phyloP scores from a whole-genome alignment of 2,797 vertebrate genomes.

The Ctenosaura bakeri region DNA sequence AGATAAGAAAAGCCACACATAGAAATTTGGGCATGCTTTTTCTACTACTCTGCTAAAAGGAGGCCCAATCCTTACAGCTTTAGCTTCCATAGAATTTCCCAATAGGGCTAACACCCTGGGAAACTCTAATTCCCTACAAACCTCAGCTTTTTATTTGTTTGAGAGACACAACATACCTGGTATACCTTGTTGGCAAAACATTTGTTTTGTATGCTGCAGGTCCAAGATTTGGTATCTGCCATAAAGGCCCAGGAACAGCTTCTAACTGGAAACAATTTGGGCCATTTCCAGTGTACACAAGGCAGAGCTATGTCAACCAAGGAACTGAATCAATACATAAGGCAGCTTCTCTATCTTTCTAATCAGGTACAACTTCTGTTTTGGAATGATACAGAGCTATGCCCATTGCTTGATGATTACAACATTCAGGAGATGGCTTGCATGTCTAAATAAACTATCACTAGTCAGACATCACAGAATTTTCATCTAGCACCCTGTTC shows the following conservation, averaged over 20 bases:
- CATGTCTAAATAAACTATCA: background rate
- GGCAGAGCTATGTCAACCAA: background rate
- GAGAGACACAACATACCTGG: background rate
- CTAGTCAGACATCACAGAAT: background rate
- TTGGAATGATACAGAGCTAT: background rate
- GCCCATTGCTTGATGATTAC: constrained; percentile 8
- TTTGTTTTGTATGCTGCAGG: background rate
- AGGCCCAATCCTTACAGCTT: too few species aligned
- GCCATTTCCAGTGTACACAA: background rate
- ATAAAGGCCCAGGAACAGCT: background rate
- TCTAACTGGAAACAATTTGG: background rate
- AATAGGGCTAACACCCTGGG: too few species aligned
- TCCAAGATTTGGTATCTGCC: background rate
- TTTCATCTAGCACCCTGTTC: background rate
- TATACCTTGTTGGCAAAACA: background rate
- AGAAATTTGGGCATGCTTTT: too few species aligned
- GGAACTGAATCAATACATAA: background rate
- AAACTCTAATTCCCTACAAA: too few species aligned
- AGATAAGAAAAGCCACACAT: too few species aligned
- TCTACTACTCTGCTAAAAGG: too few species aligned
- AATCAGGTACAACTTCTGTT: background rate
- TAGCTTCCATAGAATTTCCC: too few species aligned
- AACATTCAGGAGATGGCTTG: background rate
- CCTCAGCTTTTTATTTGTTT: background rate
- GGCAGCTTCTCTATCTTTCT: background rate